Base-by-base conservation (phyloP, 2,797 vertebrate genomes). In the Morelia viridis region DNA sequence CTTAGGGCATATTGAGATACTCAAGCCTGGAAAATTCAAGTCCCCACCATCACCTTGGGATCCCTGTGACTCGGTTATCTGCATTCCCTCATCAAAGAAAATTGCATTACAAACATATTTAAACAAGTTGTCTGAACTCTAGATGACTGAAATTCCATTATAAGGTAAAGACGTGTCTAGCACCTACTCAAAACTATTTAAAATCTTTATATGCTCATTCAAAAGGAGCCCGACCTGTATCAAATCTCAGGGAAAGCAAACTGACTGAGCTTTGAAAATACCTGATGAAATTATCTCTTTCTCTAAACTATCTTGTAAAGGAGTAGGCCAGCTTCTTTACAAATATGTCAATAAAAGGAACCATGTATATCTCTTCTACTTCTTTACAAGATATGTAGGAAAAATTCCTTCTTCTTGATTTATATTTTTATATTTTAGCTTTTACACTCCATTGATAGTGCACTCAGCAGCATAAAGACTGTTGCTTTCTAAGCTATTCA, bases 71-170 rank as follows among this genome's bases (percentile, higher is more conserved):
- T n/a, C 86, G 76, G 92, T 88, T 2, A 92, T 89, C 89, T 85
- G 53, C n/a, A 8, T 88, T 56, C 62, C 61, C 15, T 0, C 28
- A 85, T 35, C 50, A 84, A 68, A 91, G 1, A 2, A 87, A 91
- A 88, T 86, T 71, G 62, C 64, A 89, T 91, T 89, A 31, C 0
- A 6, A 85, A 94, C 56, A 12, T 86, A 93, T 92, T 90, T 64
- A 92, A 50, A 94, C 5, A 4, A 0, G 0, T 62, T 92, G 56
- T 91, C 28, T 2, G 17, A 85, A 50, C 89, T 58, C 26, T 41
- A 71, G 92, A 89, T 13, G 41, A 87, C 50, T 50, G 68, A 71
- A 58, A 92, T 68, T 85, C 93, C 56, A n/a, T 41, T 92, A 85
- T 88, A 56, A 89, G 50, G 28, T 80, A 76, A 68, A 19, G 86